These are phyloP conservation scores for Pogonognathellus flavescens DNA, from an alignment of 1,140 invertebrate genomes.

Conservation along the genomic window DNA sequence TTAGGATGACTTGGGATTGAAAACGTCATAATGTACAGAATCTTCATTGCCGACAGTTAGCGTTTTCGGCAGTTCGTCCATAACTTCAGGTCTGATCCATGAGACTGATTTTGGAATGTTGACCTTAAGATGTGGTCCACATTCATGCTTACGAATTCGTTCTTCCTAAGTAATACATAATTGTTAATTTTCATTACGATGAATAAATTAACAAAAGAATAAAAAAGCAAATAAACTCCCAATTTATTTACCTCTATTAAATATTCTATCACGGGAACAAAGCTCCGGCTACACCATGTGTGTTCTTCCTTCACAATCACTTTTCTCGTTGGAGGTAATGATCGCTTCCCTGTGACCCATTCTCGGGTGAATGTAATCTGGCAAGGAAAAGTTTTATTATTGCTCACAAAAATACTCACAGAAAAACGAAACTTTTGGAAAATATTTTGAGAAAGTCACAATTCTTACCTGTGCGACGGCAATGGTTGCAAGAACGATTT, in stretches of 20 bases:
- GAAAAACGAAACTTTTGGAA: neutral
- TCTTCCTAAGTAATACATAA: conserved; percentile 28
- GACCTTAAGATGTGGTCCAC: conserved; percentile 18
- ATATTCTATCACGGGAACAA: conserved; percentile 54
- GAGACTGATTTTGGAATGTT: conserved; percentile 18
- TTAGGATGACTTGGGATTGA: conserved; percentile 11
- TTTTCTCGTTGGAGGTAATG: neutral
- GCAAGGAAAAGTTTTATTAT: too few species aligned
- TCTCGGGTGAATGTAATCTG: conserved; percentile 57
- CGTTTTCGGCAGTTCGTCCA: conserved; percentile 5
- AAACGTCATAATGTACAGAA: neutral
- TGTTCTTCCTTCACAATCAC: conserved; percentile 46
- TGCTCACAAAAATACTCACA: too few species aligned
- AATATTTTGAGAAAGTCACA: neutral
- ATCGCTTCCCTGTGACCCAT: conserved; percentile 60
- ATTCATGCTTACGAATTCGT: conserved; percentile 15
- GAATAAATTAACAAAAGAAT: too few species aligned
- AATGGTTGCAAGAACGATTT: conserved; percentile 22
- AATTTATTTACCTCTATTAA: conserved; percentile 53
- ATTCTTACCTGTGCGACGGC: conserved; percentile 34
- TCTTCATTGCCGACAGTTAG: neutral
- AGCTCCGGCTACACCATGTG: conserved; percentile 16
- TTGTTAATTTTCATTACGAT: neutral
- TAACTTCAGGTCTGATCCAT: neutral
- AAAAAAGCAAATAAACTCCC: too few species aligned